A percentile compares a stretch with the other conserved stretches of the same genome.
Conservation (phyloP, 2,888 invertebrate genomes). For the Cosmopolites sordidus region DNA sequence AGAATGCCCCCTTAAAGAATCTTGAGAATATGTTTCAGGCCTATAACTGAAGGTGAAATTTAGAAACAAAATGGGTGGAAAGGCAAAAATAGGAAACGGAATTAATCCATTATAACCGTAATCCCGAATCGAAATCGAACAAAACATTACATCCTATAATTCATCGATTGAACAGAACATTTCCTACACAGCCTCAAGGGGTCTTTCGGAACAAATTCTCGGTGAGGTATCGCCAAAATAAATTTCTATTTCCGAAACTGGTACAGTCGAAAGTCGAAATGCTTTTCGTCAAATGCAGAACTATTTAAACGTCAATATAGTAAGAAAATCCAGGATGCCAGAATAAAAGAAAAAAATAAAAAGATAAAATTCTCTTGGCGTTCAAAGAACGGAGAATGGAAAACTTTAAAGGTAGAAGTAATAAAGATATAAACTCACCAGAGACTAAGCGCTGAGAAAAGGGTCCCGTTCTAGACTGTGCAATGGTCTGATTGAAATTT, state of each 20-base stretch:
- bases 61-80: too few species aligned
- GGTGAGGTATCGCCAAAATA: background rate
- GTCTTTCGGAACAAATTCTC: too few species aligned
- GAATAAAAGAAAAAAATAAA: constrained; percentile 1
- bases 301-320: constrained; percentile 4
- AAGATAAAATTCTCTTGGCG: background rate
- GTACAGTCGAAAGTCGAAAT: constrained; percentile 1
- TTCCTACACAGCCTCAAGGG: too few species aligned
- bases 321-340: background rate
- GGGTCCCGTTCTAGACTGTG: background rate
- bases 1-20: too few species aligned
- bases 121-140: too few species aligned
- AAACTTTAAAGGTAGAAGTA: constrained; percentile 7
- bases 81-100: too few species aligned
- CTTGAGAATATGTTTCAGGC: too few species aligned
- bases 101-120: too few species aligned
- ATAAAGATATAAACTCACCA: constrained; percentile 2
- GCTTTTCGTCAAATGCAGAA: background rate
- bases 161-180: too few species aligned
- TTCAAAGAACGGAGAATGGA: constrained; percentile 7
- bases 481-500: constrained; percentile 5
- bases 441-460: background rate
- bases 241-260: background rate
- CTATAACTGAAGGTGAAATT: too few species aligned
- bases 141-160: too few species aligned